Percentiles rank a stretch among this genome's conserved stretches.
Conservation (phyloP, 2,888 invertebrate species). For the Polyploca ridens region DNA sequence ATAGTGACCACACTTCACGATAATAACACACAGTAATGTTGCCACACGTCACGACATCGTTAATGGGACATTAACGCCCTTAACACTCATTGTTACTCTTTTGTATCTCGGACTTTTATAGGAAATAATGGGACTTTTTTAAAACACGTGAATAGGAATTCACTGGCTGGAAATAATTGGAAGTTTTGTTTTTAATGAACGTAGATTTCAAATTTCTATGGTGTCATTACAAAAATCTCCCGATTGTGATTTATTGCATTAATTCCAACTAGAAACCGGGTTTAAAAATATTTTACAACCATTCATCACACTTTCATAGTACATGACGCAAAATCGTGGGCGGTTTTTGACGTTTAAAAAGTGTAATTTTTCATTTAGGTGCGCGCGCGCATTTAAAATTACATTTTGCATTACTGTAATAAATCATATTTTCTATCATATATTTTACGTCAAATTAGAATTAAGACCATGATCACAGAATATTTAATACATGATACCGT, state of each 20-base stretch:
- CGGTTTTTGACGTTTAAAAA: conserved; percentile 10
- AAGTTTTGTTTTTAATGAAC: too few species aligned
- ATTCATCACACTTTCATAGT: conserved; percentile 4
- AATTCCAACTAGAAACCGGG: neutral
- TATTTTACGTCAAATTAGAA: conserved; percentile 15
- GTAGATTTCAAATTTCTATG: neutral
- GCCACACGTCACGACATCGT: conserved; percentile 28
- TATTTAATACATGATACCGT: too few species aligned
- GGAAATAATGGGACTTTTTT: neutral
- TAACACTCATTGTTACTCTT: conserved; percentile 15
- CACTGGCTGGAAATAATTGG: neutral
- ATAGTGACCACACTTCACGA: conserved; percentile 19
- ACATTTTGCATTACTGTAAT: conserved; percentile 38
- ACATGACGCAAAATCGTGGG: conserved; percentile 13
- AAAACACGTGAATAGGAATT: neutral
- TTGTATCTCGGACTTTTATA: conserved; percentile 7
- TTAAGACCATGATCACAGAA: too few species aligned
- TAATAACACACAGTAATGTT: conserved; percentile 15
- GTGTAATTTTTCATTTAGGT: conserved; percentile 8
- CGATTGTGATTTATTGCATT: neutral
- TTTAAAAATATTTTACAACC: neutral
- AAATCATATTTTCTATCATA: conserved; percentile 33
- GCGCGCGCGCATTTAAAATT: conserved; percentile 20
- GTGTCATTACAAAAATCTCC: neutral
- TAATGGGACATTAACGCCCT: conserved; percentile 35